Evolutionary conservation across 1,140 invertebrate species (phyloP), one percentile per base, ranked within the genome.

Genomic region (Achatina immaculata): DNA sequence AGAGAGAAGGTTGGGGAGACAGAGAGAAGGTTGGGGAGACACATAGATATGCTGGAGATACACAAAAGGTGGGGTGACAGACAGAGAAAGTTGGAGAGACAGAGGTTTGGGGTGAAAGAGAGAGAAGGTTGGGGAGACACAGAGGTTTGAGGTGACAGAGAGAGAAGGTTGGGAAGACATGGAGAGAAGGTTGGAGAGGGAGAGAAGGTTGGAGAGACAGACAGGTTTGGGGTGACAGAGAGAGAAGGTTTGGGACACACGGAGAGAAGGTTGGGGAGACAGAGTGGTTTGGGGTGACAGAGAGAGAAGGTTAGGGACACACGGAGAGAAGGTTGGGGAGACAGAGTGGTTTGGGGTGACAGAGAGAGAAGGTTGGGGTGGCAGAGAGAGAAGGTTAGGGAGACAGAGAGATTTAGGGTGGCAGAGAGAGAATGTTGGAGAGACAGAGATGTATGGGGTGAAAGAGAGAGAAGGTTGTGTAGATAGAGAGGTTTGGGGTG

Each of bases 371-470:
- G n/a, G n/a, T n/a, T n/a, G n/a, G n/a, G n/a, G n/a, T n/a, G n/a
- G n/a, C n/a, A n/a, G n/a, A n/a, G n/a, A 24, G n/a, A n/a, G n/a
- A n/a, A 36, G 14, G 31, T n/a, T 9, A 34, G 43, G 19, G 24
- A 3, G 28, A 48, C 24, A 45, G 9, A 43, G 38, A 45, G 21
- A 45, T 24, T 34, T n/a, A 76, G n/a, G 51, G 31, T 65, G 58
- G 65, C 36, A 78, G 55, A 78, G 76, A 66, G 76, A 65, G 42
- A 16, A 34, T 14, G 43, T 40, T 51, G 31, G 14, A 66, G 58
- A 38, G 76, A 78, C 36, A 48, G 62, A 68, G 28, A 78, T 7
- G 69, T 7, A 11, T 2, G 40, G 7, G 42, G 34, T 38, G 40
- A 45, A 11, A 24, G 36, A 45, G 28, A 31, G 38, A n/a, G 36